Conservation (phyloP, 2,113 vertebrate species). For the Pomatostomus ruficeps region DNA sequence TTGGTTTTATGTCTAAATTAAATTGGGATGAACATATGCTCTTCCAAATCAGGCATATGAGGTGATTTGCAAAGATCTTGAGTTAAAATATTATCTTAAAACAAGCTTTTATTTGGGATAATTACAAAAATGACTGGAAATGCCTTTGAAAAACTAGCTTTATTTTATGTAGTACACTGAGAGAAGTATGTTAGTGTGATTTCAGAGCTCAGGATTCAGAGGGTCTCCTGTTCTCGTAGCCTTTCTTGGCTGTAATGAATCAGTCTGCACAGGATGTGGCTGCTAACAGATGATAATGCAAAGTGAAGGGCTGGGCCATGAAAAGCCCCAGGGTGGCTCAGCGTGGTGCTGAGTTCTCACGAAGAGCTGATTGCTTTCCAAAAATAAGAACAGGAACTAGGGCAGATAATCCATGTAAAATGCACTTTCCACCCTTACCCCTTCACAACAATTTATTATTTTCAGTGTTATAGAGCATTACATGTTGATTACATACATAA, state of each 20-base stretch:
- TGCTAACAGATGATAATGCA: conserved; percentile 66
- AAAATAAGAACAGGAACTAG: conserved; percentile 64
- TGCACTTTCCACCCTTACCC: conserved; percentile 40
- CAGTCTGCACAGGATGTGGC: conserved; percentile 62
- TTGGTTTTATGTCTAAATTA: not conserved
- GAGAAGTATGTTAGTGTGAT: not conserved
- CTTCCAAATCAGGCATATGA: not conserved
- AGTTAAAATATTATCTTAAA: not conserved
- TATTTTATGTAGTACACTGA: not conserved
- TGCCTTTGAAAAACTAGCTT: not conserved
- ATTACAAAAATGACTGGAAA: not conserved
- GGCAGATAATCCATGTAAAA: conserved; percentile 55
- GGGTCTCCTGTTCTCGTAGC: conserved; percentile 14
- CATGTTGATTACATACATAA: not conserved
- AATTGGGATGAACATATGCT: not conserved
- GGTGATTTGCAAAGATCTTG: not conserved
- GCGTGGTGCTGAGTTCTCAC: conserved; percentile 58
- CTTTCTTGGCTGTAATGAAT: conserved; percentile 40
- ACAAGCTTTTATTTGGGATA: not conserved
- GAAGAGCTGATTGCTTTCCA: conserved; percentile 67
- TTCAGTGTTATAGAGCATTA: not conserved
- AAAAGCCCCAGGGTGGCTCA: conserved; percentile 63
- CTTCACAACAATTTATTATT: conserved; percentile 26
- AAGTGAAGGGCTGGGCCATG: conserved; percentile 60
- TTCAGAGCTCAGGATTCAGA: conserved; percentile 24